Conservation (phyloP, 2,113 vertebrate genomes). For the Himantopus leucocephalus region DNA sequence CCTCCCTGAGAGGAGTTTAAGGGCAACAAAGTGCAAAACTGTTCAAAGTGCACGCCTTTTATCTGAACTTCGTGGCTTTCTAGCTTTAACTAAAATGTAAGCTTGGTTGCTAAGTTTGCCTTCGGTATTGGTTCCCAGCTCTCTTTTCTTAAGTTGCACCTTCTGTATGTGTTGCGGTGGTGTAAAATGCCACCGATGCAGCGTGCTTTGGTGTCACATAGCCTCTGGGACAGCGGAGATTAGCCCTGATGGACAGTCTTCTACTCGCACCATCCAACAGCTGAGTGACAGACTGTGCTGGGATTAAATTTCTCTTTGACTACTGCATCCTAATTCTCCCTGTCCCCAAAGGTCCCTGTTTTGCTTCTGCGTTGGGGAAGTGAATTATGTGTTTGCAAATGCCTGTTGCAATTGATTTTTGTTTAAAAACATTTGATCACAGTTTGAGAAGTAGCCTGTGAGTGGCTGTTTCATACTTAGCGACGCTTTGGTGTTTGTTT, state of each 20-base stretch:
- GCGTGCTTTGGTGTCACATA: background rate
- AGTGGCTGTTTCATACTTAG: background rate
- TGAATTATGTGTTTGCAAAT: background rate
- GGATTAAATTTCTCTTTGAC: background rate
- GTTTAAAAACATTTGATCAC: background rate
- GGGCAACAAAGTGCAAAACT: background rate
- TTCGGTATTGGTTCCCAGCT: background rate
- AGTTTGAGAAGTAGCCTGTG: background rate
- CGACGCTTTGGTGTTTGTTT: background rate
- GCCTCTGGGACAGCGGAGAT: background rate
- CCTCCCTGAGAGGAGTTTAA: background rate
- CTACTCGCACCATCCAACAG: background rate
- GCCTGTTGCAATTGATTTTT: background rate
- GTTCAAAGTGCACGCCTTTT: background rate
- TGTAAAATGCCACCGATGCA: background rate
- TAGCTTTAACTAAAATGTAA: background rate
- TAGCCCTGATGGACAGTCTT: background rate
- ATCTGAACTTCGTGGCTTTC: background rate
- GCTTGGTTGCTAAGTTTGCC: background rate
- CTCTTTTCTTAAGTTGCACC: background rate
- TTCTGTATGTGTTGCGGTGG: background rate
- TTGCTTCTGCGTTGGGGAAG: background rate
- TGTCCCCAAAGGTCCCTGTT: background rate
- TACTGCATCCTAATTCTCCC: background rate
- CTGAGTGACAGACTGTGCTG: background rate